Conservation (phyloP, 1,140 invertebrate genomes). For the Asbolus verrucosus region DNA sequence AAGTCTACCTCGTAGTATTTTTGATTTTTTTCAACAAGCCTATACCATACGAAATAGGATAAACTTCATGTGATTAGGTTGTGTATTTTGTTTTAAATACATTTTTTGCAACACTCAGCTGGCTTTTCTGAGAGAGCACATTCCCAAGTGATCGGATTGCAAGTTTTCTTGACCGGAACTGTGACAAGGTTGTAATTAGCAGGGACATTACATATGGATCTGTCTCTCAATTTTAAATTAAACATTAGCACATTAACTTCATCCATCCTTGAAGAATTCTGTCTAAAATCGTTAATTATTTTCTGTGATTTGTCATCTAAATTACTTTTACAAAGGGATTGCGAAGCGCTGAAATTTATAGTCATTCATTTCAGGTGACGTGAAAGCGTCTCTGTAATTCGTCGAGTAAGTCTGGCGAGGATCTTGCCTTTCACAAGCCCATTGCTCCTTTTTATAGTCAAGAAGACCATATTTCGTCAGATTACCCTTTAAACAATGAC, state of each 20-base stretch:
- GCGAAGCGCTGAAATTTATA: conserved; percentile 28
- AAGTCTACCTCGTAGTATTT: conserved; percentile 28
- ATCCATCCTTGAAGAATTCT: conserved; percentile 23
- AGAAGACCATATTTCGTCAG: conserved; percentile 38
- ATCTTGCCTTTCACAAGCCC: conserved; percentile 42
- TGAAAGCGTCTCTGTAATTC: conserved; percentile 26
- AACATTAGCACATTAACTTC: neutral
- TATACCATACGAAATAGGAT: too few relatives aligned
- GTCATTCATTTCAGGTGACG: conserved; percentile 12
- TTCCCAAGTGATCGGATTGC: conserved; percentile 45
- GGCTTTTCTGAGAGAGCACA: conserved; percentile 12
- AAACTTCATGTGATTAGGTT: neutral
- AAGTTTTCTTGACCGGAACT: neutral
- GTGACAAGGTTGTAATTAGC: neutral
- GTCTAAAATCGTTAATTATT: conserved; percentile 18
- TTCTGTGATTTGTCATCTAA: neutral
- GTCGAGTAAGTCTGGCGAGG: conserved; percentile 11
- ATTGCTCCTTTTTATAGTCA: conserved; percentile 32
- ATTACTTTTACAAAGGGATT: conserved; percentile 19
- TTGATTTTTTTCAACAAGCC: conserved; percentile 7
- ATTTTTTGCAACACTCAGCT: conserved; percentile 14
- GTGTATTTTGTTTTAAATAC: conserved; percentile 14
- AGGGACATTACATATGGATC: neutral
- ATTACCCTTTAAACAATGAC: conserved; percentile 46
- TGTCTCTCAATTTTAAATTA: conserved; percentile 3